Evolutionary conservation across 2,888 invertebrate genomes (phyloP).

Genomic region (Sarcophaga subvicina): DNA sequence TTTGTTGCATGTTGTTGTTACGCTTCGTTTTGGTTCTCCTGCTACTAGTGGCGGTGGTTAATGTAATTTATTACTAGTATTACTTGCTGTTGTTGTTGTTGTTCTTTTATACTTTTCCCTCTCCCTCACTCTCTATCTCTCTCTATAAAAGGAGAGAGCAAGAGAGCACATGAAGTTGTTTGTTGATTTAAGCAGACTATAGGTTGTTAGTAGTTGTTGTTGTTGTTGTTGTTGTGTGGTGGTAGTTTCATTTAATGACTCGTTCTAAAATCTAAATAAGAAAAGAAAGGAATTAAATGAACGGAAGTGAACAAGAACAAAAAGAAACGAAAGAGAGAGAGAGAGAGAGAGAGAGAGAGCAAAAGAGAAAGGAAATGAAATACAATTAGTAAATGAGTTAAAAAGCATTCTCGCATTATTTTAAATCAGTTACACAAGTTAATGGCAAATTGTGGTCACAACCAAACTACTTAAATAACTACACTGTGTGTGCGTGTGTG

Average conservation of each 20-base stretch:
- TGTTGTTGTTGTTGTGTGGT: constrained; percentile 14
- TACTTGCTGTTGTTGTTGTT: constrained; percentile 15
- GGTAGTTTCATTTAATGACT: constrained; percentile 72
- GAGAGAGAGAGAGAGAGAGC: neutral
- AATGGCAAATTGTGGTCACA: neutral
- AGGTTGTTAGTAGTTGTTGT: constrained; percentile 3
- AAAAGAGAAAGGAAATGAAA: neutral
- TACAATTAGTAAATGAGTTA: constrained; percentile 4
- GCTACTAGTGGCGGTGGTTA: constrained; percentile 64
- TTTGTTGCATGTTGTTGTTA: constrained; percentile 39
- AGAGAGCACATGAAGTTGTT: neutral
- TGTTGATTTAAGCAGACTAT: constrained; percentile 61
- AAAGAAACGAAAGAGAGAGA: neutral
- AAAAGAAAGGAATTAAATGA: neutral
- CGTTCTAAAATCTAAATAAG: constrained; percentile 70
- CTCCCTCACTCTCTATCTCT: neutral
- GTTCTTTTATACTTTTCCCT: neutral
- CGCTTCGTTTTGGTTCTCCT: constrained; percentile 14
- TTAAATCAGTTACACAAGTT: neutral
- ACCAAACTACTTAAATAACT: neutral
- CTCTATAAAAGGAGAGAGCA: too few species aligned
- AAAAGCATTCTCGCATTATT: neutral
- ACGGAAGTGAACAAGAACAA: neutral
- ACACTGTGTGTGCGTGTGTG: neutral
- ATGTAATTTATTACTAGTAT: constrained; percentile 63